Conservation (phyloP, 2,888 invertebrate genomes). For the Cheilosia pagana region DNA sequence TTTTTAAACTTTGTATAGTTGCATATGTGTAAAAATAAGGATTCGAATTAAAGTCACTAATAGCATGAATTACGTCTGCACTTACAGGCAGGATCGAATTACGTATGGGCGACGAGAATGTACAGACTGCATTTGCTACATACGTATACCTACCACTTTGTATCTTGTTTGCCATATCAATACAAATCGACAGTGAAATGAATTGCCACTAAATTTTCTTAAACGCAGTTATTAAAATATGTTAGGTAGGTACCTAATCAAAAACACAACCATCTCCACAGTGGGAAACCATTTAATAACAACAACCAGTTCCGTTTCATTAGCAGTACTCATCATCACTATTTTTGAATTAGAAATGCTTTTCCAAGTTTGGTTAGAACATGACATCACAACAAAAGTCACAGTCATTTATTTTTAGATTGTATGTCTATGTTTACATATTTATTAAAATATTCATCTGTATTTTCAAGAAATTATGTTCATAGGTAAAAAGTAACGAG, state of each 20-base stretch:
- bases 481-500: constrained; percentile 28
- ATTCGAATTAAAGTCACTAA: too few relatives aligned
- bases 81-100: too few relatives aligned
- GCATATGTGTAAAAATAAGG: too few relatives aligned
- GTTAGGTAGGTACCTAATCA: too few relatives aligned
- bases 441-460: constrained; percentile 30
- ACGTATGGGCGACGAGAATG: too few relatives aligned
- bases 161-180: background rate
- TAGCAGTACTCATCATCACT: constrained; percentile 59
- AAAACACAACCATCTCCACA: background rate
- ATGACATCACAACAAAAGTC: constrained; percentile 65
- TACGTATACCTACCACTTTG: too few relatives aligned
- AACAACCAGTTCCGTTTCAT: constrained; percentile 57
- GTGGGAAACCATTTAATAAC: constrained; percentile 9
- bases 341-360: constrained; percentile 59
- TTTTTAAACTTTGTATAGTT: too few relatives aligned
- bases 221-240: background rate
- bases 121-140: too few relatives aligned
- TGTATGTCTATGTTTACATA: constrained; percentile 32
- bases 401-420: constrained; percentile 60
- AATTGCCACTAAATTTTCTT: too few relatives aligned
- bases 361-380: constrained; percentile 60
- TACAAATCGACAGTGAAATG: background rate
- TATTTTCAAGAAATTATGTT: constrained; percentile 35
- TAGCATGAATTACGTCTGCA: too few relatives aligned